Percentiles rank a stretch among this genome's conserved stretches.
These are phyloP conservation scores for Tenualosa thibaudeaui DNA, from an alignment of 2,797 vertebrate genomes.

Conservation along the genomic window DNA sequence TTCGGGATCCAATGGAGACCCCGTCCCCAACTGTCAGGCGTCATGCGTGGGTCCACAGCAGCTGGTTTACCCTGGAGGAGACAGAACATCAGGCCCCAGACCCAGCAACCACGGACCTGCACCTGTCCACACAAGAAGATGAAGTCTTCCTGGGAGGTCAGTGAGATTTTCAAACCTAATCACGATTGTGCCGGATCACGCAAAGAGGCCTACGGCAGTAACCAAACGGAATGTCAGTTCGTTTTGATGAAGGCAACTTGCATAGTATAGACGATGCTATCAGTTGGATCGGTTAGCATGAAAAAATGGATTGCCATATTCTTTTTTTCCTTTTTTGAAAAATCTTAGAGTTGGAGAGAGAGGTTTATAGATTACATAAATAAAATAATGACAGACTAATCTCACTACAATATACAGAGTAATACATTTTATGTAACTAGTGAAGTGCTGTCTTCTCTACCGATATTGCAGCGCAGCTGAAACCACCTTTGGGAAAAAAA, in stretches of 20 bases:
- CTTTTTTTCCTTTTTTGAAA: not conserved
- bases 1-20: slow-evolving; percentile 67
- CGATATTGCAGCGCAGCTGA: not conserved
- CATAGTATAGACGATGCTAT: not conserved
- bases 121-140: slow-evolving; percentile 56
- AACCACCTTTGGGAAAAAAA: not conserved
- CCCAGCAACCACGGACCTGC: not conserved
- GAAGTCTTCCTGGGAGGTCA: slow-evolving; percentile 70
- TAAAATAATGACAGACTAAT: too few relatives aligned
- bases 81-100: slow-evolving; percentile 40
- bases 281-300: not conserved
- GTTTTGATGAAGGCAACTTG: not conserved
- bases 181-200: not conserved
- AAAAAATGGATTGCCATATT: not conserved
- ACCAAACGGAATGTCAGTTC: not conserved
- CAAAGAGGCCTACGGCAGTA: not conserved
- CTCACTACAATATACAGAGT: too few relatives aligned
- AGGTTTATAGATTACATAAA: not conserved
- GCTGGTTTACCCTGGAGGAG: slow-evolving; percentile 69
- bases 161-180: slow-evolving; percentile 19
- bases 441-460: not conserved
- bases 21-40: slow-evolving; percentile 73
- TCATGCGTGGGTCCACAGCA: slow-evolving; percentile 80
- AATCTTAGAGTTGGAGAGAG: not conserved
- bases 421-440: not conserved